Conservation (phyloP, 2,888 invertebrate genomes). For the Pantelozetes paolii region DNA sequence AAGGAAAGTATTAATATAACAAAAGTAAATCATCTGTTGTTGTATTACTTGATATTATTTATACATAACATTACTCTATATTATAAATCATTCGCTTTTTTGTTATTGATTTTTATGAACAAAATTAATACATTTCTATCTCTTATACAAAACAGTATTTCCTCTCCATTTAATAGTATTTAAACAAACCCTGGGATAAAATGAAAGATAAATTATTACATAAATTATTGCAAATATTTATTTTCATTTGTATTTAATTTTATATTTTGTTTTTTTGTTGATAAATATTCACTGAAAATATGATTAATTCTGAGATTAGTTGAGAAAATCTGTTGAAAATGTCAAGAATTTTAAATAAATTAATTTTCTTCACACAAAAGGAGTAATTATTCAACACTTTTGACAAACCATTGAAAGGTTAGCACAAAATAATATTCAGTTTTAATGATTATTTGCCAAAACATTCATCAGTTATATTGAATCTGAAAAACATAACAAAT, state of each 20-base stretch:
- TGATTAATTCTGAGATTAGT: too few species aligned
- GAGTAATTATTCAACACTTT: too few species aligned
- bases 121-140: not conserved
- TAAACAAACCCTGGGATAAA: too few species aligned
- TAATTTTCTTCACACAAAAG: not conserved
- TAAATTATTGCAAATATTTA: too few species aligned
- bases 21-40: not conserved
- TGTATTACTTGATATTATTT: not conserved
- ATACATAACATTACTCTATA: not conserved
- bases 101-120: not conserved
- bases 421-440: too few species aligned
- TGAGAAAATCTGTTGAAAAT: too few species aligned
- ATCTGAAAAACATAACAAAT: not conserved
- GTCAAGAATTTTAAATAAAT: too few species aligned
- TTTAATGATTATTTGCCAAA: not conserved
- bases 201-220: not conserved
- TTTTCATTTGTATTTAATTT: too few species aligned
- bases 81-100: constrained; percentile 1
- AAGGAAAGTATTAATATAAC: not conserved
- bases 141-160: not conserved
- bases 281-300: too few species aligned
- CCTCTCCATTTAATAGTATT: not conserved
- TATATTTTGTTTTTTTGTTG: too few species aligned
- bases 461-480: not conserved
- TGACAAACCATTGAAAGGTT: too few species aligned